Percentiles rank a stretch among this genome's conserved stretches.
These are phyloP conservation scores for Leptinotarsa tumamoca DNA, from an alignment of 2,888 invertebrate species.

Conservation along the genomic window DNA sequence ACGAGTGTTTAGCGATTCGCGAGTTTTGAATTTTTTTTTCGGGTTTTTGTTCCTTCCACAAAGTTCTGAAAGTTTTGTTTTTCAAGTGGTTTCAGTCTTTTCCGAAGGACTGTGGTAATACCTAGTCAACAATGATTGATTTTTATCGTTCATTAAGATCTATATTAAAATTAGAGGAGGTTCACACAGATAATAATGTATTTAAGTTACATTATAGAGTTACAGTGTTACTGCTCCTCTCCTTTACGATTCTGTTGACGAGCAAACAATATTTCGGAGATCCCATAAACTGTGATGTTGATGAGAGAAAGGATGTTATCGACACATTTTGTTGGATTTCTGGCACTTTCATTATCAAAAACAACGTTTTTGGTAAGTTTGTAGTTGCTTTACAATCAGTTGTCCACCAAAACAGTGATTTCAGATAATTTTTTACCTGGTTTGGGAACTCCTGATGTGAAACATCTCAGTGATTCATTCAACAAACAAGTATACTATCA, in stretches of 20 bases:
- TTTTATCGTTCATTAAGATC: constrained; percentile 77
- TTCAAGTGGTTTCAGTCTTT: neutral
- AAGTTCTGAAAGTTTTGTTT: neutral
- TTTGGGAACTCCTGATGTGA: constrained; percentile 31
- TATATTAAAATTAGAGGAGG: constrained; percentile 75
- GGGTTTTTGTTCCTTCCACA: too few species aligned
- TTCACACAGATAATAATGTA: constrained; percentile 81
- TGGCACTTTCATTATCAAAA: constrained; percentile 75
- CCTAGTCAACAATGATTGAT: constrained; percentile 69
- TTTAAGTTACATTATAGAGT: constrained; percentile 82
- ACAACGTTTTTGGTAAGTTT: constrained; percentile 64
- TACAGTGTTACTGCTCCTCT: constrained; percentile 78
- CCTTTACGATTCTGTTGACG: constrained; percentile 80
- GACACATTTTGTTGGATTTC: constrained; percentile 86
- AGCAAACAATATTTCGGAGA: constrained; percentile 89
- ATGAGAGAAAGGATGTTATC: constrained; percentile 73
- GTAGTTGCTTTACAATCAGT: constrained; percentile 32
- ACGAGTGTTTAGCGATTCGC: neutral
- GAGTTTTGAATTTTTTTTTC: constrained; percentile 5
- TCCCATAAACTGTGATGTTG: constrained; percentile 81
- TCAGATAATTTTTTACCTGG: constrained; percentile 40
- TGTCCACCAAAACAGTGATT: constrained; percentile 11
- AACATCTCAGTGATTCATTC: constrained; percentile 60
- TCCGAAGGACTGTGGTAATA: too few species aligned
- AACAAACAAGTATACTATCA: constrained; percentile 77